Evolutionary conservation across 2,113 vertebrate genomes (phyloP), one percentile per base, ranked within the genome.

Genomic region (Chascanopsetta lugubris): DNA sequence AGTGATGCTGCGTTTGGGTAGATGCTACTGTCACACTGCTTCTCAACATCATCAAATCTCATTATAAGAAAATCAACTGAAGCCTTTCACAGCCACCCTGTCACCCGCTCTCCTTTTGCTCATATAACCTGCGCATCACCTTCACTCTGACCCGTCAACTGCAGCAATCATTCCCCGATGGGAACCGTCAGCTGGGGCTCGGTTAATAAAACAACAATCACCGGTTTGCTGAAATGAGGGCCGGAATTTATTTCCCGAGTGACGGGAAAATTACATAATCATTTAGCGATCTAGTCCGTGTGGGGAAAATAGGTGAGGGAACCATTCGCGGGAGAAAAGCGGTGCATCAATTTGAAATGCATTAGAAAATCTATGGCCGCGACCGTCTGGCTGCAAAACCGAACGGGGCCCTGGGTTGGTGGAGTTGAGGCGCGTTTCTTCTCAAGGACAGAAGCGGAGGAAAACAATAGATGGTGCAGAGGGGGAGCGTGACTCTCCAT

Each of bases 401-500:
- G 21, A 29, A 26, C 32, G 12, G 34, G 29, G 36, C 32, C 38
- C 36, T 27, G 32, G 53, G 48, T 32, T 11, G 17, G 38, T 66
- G 50, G 51, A 66, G 36, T 67, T 48, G 38, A 69, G 47, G 57
- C 61, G 34, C 50, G 32, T 59, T 61, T 64, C 74, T 27, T 69
- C 24, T 69, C 56, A 81, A 86, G 79, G 82, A 84, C 80, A 59
- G 54, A 48, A 61, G 72, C 21, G 18, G 68, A 65, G 58, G 40
- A 66, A 85, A 90, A 86, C 69, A 61, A 84, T 66, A 69, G 60
- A 21, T 80, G 79, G 53, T 77, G 75, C 83, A 88, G 84, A 69
- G 58, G 57, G 49, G 45, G 81, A 84, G 81, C 75, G 68, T 89
- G 86, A 82, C 81, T 85, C 61, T 82, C 80, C 87, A 88, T 91